Base-by-base conservation (phyloP, 2,888 invertebrate genomes). In the Erannis defoliaria region DNA sequence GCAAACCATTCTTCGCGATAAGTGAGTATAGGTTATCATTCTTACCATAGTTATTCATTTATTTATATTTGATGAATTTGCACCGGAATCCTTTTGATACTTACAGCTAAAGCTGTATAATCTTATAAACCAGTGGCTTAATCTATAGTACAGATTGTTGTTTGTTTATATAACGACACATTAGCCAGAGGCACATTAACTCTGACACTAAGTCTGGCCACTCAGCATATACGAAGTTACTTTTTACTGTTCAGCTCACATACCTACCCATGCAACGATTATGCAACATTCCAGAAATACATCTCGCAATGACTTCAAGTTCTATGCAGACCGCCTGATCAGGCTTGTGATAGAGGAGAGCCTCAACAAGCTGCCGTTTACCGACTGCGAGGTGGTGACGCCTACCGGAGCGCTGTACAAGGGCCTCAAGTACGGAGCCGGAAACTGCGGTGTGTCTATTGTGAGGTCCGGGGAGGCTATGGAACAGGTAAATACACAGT, bases 361-460 rank as follows among this genome's bases (percentile, higher is more conserved):
- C 68, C 93, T 99, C 26, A 99, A 99, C 89, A 98, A 98, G 82
- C 91, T 99, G 56, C 99, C 99, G 0, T 99, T 99, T 83, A 96
- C 97, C 0, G 96, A 97, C 85, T 97, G 97, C 80, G 95, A 96
- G 71, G 97, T 99, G 2, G 96, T 96, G 19, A 99, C 99, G 1
- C 99, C 99, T 0, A 99, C 99, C 0, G 97, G 97, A 51, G 97
- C 97, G 9, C 92, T 95, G 37, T 99, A 99, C 81, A 95, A 98
- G 77, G 99, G 99, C 0, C 93, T 99, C 0, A 97, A 97, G 78
- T 99, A 99, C 93, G 97, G 98, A 56, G 98, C 98, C 31, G 99
- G 99, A 19, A 99, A 99, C 88, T 99, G 99, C 86, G 99, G 99
- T 2, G 99, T 99, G 6, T 98, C 99, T 62, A 98, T 99, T 78